Evolutionary conservation across 2,888 invertebrate genomes (phyloP).

Genomic region (Drosophila mayaguana): DNA sequence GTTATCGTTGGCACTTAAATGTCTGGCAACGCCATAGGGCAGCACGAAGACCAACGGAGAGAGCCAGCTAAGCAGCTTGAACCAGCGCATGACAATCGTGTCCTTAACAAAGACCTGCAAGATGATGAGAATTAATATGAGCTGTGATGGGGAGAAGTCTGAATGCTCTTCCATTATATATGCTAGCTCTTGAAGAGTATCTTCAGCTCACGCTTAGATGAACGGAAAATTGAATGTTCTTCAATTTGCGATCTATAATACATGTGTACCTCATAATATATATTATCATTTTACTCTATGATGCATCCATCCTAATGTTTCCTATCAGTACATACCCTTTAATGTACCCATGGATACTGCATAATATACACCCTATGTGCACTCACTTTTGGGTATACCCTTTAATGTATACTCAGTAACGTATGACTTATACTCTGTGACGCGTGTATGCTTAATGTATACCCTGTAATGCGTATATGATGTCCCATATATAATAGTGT

Average conservation of each 20-base stretch:
- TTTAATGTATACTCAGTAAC: too few species aligned
- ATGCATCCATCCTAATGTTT: not conserved
- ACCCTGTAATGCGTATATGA: too few species aligned
- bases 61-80: constrained; percentile 90
- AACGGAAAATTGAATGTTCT: not conserved
- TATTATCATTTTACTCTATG: not conserved
- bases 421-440: too few species aligned
- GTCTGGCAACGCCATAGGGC: constrained; percentile 84
- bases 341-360: too few species aligned
- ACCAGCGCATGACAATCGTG: constrained; percentile 89
- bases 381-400: not conserved
- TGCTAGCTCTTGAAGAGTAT: not conserved
- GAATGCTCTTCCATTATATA: not conserved
- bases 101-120: constrained; percentile 90
- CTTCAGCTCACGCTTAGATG: not conserved
- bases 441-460: not conserved
- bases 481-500: too few species aligned
- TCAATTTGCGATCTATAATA: not conserved
- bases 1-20: constrained; percentile 86
- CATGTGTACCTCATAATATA: not conserved
- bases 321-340: too few species aligned
- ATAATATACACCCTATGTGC: too few species aligned
- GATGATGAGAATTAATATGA: not conserved
- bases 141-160: not conserved
- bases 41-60: constrained; percentile 86